phyloP scores from a whole-genome alignment of 2,888 invertebrate genomes.

The Nephrotoma appendiculata region DNA sequence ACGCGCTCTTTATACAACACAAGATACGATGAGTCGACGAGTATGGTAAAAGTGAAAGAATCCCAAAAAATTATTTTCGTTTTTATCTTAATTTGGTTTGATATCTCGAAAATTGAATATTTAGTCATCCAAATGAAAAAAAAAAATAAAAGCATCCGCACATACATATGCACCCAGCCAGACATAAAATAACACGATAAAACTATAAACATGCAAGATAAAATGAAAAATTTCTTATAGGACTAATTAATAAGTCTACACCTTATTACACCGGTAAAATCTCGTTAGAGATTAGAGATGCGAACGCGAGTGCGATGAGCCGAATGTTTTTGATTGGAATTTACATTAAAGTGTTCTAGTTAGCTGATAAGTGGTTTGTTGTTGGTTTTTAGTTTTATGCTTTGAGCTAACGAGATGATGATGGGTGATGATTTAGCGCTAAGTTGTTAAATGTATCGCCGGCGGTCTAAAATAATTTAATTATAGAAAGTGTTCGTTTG shows the following conservation, averaged over 20 bases:
- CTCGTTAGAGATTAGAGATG: not conserved
- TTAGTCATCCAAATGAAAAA: not conserved
- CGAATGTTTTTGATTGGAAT: not conserved
- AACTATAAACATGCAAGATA: not conserved
- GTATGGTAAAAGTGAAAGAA: not conserved
- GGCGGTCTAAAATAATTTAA: too few relatives aligned
- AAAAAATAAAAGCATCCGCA: not conserved
- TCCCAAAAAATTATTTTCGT: not conserved
- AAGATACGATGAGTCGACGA: too few relatives aligned
- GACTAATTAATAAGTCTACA: not conserved
- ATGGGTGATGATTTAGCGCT: too few relatives aligned
- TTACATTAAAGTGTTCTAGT: not conserved
- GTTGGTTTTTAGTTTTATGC: not conserved
- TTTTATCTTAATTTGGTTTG: not conserved
- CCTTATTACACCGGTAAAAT: not conserved
- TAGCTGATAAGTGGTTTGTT: not conserved
- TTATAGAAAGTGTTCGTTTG: too few relatives aligned
- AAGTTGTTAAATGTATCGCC: too few relatives aligned
- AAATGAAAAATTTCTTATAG: not conserved
- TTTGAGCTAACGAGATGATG: too few relatives aligned
- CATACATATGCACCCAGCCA: not conserved
- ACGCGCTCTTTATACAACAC: not conserved
- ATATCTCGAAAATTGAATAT: not conserved
- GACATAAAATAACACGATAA: not conserved
- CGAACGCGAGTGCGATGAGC: not conserved